These are phyloP conservation scores for Frieseomelitta varia DNA, from an alignment of 1,140 invertebrate species.

Conservation along the genomic window DNA sequence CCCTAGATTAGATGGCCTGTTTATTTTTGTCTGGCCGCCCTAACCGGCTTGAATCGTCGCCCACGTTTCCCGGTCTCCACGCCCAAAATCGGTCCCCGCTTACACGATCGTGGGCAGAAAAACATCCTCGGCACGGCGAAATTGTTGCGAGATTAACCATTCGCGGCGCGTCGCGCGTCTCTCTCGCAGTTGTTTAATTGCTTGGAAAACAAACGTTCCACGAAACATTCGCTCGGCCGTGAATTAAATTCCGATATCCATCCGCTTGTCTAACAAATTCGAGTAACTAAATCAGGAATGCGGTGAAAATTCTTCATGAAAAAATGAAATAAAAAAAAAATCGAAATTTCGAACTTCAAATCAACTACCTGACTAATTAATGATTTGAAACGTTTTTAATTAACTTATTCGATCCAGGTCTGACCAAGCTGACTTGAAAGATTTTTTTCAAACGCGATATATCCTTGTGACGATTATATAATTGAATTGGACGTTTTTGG, in stretches of 20 bases:
- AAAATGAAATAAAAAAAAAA: too few species aligned
- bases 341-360: background rate
- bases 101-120: background rate
- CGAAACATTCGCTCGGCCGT: background rate
- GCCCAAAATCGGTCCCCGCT: conserved; percentile 13
- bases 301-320: background rate
- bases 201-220: background rate
- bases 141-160: conserved; percentile 4
- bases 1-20: background rate
- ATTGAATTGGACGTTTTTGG: background rate
- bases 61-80: conserved; percentile 17
- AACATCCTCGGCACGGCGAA: background rate
- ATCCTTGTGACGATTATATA: background rate
- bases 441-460: background rate
- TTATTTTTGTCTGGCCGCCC: conserved; percentile 33
- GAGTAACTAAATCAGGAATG: background rate
- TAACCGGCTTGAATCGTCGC: conserved; percentile 16
- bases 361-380: background rate
- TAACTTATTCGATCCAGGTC: too few species aligned
- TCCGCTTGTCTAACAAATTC: too few species aligned
- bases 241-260: background rate
- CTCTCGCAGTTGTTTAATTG: background rate
- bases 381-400: too few species aligned
- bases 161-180: background rate
- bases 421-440: background rate